These are phyloP conservation scores for Hirtodrosophila cameraria DNA, from an alignment of 2,888 invertebrate genomes.

Conservation along the genomic window DNA sequence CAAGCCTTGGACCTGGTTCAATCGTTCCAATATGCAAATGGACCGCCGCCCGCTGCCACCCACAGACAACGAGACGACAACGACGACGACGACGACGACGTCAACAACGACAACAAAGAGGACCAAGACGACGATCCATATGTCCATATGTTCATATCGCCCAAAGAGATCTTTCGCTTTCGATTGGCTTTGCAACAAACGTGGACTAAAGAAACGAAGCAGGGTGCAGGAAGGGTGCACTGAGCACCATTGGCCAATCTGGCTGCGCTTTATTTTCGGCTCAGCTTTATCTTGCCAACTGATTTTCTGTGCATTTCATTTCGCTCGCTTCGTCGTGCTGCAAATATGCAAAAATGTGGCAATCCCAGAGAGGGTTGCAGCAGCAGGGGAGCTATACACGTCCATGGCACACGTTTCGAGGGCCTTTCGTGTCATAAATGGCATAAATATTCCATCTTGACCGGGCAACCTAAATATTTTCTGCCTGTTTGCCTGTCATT, in stretches of 20 bases:
- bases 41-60: slow-evolving; percentile 69
- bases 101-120: slow-evolving; percentile 12
- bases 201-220: slow-evolving; percentile 35
- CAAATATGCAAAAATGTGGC: slow-evolving; percentile 77
- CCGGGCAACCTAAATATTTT: slow-evolving; percentile 75
- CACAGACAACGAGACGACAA: slow-evolving; percentile 60
- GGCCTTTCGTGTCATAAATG: slow-evolving; percentile 79
- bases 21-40: slow-evolving; percentile 78
- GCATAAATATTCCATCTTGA: slow-evolving; percentile 79
- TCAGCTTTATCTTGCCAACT: slow-evolving; percentile 62
- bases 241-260: slow-evolving; percentile 44
- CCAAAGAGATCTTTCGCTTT: slow-evolving; percentile 69
- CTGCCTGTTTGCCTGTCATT: slow-evolving; percentile 22
- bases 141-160: slow-evolving; percentile 62
- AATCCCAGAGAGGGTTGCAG: slow-evolving; percentile 20
- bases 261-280: slow-evolving; percentile 58
- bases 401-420: slow-evolving; percentile 73
- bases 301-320: slow-evolving; percentile 58
- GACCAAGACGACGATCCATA: slow-evolving; percentile 50
- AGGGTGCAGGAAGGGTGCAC: slow-evolving; percentile 2
- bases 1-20: slow-evolving; percentile 44
- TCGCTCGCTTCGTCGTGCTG: slow-evolving; percentile 73
- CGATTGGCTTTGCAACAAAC: slow-evolving; percentile 65
- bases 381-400: slow-evolving; percentile 22
- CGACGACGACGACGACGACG: slow-evolving; percentile 11